These are phyloP conservation scores for Erethizon dorsatum DNA, from an alignment of 2,797 vertebrate genomes.

Conservation along the genomic window DNA sequence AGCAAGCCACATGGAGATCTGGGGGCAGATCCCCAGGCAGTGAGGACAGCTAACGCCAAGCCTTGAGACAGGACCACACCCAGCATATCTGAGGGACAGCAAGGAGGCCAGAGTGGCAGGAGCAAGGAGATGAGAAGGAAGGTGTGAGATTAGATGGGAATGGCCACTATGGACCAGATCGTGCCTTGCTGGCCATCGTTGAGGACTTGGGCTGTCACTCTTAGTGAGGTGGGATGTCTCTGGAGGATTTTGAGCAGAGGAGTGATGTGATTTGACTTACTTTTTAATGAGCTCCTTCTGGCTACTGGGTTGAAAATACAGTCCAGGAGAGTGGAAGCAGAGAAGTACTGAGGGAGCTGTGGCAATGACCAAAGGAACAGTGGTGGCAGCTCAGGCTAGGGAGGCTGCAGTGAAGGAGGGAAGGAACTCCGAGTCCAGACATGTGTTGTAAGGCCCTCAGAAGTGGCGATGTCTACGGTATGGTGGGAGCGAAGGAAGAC, in stretches of 20 bases:
- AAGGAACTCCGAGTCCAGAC: background rate
- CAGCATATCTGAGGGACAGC: background rate
- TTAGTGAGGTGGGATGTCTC: background rate
- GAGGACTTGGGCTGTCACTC: background rate
- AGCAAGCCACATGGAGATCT: background rate
- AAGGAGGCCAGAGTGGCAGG: background rate
- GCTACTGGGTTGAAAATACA: background rate
- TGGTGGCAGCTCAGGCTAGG: background rate
- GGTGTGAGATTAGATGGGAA: background rate
- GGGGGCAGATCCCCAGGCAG: background rate
- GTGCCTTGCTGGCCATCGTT: background rate
- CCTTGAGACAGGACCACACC: background rate
- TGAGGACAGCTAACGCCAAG: background rate
- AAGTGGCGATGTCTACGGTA: background rate
- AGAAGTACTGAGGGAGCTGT: background rate
- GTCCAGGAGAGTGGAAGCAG: background rate
- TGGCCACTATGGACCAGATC: background rate
- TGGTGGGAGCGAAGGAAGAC: background rate
- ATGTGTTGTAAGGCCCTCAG: background rate
- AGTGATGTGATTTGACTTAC: constrained; percentile 4
- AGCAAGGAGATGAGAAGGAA: background rate
- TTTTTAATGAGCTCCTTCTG: constrained; percentile 59
- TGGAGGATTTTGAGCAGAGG: constrained; percentile 31
- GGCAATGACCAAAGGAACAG: background rate
- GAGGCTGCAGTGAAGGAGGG: background rate